These are phyloP conservation scores for Marronus borbonicus DNA, from an alignment of 2,888 invertebrate species.

Conservation along the genomic window DNA sequence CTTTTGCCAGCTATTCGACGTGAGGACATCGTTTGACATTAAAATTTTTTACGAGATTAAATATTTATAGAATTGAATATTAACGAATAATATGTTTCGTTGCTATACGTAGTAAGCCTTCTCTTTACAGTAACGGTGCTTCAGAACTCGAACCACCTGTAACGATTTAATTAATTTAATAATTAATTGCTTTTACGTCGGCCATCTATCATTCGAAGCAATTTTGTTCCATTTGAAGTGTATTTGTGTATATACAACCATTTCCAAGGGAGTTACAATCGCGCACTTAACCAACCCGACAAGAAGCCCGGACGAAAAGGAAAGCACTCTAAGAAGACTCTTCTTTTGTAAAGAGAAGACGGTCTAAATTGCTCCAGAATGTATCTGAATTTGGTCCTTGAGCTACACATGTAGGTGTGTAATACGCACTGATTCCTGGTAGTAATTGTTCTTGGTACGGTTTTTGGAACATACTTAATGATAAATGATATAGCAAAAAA, in stretches of 20 bases:
- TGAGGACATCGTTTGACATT: slow-evolving; percentile 45
- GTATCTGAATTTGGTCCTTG: too few relatives aligned
- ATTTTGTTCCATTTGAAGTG: not conserved
- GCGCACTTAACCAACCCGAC: too few relatives aligned
- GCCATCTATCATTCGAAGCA: not conserved
- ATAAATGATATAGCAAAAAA: too few relatives aligned
- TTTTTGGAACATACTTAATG: too few relatives aligned
- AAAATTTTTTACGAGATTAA: slow-evolving; percentile 39
- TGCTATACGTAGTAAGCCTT: not conserved
- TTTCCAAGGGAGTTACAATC: too few relatives aligned
- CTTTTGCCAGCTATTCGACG: slow-evolving; percentile 9
- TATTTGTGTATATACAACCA: not conserved
- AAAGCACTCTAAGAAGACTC: too few relatives aligned
- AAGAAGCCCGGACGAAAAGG: too few relatives aligned
- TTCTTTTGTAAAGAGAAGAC: too few relatives aligned
- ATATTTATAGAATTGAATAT: slow-evolving; percentile 38
- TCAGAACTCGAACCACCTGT: not conserved
- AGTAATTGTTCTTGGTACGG: too few relatives aligned
- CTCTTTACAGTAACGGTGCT: not conserved
- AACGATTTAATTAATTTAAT: not conserved
- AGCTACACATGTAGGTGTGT: too few relatives aligned
- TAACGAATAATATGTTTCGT: slow-evolving; percentile 6
- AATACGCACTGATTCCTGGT: too few relatives aligned
- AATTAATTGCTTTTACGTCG: not conserved
- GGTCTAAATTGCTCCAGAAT: too few relatives aligned